A percentile compares a stretch with the other conserved stretches of the same genome.
Evolutionary conservation across 1,140 invertebrate species (phyloP).

Genomic region (Zeugodacus cucurbitae): DNA sequence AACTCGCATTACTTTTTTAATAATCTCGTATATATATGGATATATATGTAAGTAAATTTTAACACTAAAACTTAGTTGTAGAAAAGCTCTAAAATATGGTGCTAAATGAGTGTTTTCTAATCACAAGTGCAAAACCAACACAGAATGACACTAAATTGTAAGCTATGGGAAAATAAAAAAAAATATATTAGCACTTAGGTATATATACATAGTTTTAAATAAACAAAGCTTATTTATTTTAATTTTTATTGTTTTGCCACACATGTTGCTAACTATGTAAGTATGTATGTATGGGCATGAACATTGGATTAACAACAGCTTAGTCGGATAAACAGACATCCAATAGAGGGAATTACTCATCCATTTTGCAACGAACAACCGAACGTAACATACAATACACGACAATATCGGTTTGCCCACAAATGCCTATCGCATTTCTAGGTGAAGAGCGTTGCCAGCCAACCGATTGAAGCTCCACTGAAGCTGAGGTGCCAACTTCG

Average conservation of each 20-base stretch:
- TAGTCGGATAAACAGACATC: background rate
- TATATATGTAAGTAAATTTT: too few species aligned
- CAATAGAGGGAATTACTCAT: background rate
- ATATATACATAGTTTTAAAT: too few species aligned
- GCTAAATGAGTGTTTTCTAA: too few species aligned
- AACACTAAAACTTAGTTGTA: too few species aligned
- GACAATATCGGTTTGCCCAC: background rate
- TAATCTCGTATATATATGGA: too few species aligned
- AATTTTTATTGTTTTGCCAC: background rate
- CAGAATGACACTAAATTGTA: too few species aligned
- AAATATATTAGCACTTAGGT: too few species aligned
- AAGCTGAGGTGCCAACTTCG: background rate
- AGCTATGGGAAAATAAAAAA: too few species aligned
- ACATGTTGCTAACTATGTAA: background rate
- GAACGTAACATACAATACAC: background rate
- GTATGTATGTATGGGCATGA: background rate
- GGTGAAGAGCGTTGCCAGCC: conserved; percentile 24
- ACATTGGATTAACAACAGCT: background rate
- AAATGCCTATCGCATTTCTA: background rate
- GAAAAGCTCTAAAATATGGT: too few species aligned
- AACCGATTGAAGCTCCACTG: background rate
- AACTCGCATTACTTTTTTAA: too few species aligned
- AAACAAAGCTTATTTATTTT: too few species aligned
- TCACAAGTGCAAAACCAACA: too few species aligned
- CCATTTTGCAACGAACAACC: background rate